phyloP scores from a whole-genome alignment of 2,113 vertebrate species.

The Coptodon rendalli region DNA sequence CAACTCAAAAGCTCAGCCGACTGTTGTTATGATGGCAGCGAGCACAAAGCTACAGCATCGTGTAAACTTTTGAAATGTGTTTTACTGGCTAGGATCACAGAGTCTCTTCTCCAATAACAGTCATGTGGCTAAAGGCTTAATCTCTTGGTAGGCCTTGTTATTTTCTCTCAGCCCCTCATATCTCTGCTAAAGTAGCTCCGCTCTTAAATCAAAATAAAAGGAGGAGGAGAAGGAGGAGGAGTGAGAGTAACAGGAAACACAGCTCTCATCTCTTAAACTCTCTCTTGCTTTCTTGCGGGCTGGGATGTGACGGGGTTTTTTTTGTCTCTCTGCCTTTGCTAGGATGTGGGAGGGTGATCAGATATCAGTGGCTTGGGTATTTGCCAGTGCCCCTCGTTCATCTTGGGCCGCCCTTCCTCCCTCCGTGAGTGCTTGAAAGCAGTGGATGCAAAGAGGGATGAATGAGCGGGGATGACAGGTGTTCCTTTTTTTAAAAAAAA shows the following conservation, averaged over 20 bases:
- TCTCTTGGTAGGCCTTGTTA: conserved; percentile 29
- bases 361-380: conserved; percentile 39
- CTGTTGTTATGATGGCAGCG: neutral
- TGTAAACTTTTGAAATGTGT: conserved; percentile 11
- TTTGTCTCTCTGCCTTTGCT: conserved; percentile 24
- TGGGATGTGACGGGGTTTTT: neutral
- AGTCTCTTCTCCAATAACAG: conserved; percentile 18
- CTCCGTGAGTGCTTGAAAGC: conserved; percentile 1
- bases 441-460: conserved; percentile 2
- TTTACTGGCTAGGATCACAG: conserved; percentile 16
- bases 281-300: neutral
- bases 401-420: neutral
- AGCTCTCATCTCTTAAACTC: conserved; percentile 21
- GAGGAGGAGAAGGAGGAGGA: neutral
- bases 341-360: conserved; percentile 44
- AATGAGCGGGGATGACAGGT: conserved; percentile 42
- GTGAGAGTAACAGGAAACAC: conserved; percentile 24
- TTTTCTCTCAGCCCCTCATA: conserved; percentile 8
- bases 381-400: conserved; percentile 36
- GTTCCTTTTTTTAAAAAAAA: conserved; percentile 13
- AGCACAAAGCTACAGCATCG: neutral
- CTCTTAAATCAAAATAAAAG: conserved; percentile 43
- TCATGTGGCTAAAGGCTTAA: conserved; percentile 27
- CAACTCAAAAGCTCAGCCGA: neutral
- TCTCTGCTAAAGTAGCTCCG: conserved; percentile 17